Evolutionary conservation across 2,797 vertebrate genomes (phyloP).

Genomic region (Gouania willdenowi): DNA sequence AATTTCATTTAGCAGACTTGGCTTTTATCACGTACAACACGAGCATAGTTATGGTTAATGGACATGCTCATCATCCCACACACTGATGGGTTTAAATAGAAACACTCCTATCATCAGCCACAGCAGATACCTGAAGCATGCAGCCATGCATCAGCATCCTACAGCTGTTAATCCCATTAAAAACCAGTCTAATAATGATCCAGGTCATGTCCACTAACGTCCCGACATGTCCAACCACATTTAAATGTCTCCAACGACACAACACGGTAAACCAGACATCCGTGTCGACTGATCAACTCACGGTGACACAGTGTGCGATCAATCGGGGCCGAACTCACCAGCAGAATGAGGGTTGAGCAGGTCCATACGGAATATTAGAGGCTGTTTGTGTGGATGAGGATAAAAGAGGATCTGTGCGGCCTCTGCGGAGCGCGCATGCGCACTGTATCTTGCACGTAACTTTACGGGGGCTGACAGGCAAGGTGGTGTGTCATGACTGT

Average conservation of each 20-base stretch:
- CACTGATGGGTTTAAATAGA: too few species aligned
- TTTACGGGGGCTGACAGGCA: too few species aligned
- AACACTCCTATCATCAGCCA: too few species aligned
- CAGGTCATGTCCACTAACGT: slow-evolving; percentile 24
- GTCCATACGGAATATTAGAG: not conserved
- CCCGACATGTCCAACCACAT: slow-evolving; percentile 13
- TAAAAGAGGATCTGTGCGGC: slow-evolving; percentile 19
- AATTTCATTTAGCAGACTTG: slow-evolving; percentile 23
- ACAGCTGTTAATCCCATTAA: not conserved
- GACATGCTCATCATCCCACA: too few species aligned
- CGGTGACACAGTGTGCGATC: not conserved
- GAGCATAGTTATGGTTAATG: too few species aligned
- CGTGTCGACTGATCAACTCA: not conserved
- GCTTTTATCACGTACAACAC: slow-evolving; percentile 9
- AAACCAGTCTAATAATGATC: slow-evolving; percentile 1
- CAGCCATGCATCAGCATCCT: too few species aligned
- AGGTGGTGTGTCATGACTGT: too few species aligned
- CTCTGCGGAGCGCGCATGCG: slow-evolving; percentile 43
- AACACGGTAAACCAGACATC: too few species aligned
- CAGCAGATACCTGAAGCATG: too few species aligned
- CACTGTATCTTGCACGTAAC: slow-evolving; percentile 2
- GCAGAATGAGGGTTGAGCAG: not conserved
- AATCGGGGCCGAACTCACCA: slow-evolving; percentile 39
- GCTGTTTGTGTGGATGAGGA: slow-evolving; percentile 3
- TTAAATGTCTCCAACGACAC: not conserved